These are phyloP conservation scores for Epinotia nisella DNA, from an alignment of 2,888 invertebrate species.

Conservation along the genomic window DNA sequence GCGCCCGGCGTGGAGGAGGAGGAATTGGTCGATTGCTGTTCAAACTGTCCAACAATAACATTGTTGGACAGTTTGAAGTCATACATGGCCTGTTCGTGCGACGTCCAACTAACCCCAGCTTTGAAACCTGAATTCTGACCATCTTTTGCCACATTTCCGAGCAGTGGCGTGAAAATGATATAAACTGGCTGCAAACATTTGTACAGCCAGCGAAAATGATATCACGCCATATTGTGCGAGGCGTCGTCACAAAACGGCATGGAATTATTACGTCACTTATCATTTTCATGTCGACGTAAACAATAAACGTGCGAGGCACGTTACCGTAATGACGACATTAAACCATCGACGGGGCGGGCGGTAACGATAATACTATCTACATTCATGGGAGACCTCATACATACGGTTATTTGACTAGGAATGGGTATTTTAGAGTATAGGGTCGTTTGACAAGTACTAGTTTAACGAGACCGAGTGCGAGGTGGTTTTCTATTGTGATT, in stretches of 20 bases:
- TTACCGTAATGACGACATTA: slow-evolving; percentile 31
- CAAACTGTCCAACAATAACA: no score
- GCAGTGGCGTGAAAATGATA: no score
- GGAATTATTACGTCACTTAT: slow-evolving; percentile 25
- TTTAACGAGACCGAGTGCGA: not conserved
- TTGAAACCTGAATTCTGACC: no score
- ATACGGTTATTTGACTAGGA: not conserved
- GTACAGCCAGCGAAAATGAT: slow-evolving; percentile 11
- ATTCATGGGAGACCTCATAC: slow-evolving; percentile 11
- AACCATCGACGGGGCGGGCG: slow-evolving; percentile 20
- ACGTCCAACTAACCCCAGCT: no score
- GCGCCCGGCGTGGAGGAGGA: no score
- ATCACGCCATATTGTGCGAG: slow-evolving; percentile 14
- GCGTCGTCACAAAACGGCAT: slow-evolving; percentile 17
- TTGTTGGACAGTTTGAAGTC: no score
- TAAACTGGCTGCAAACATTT: slow-evolving; percentile 13
- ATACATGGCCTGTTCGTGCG: no score
- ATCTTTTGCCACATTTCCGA: no score
- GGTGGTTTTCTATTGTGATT: no score
- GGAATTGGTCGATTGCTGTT: no score
- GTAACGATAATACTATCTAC: slow-evolving; percentile 29
- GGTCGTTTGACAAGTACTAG: not conserved
- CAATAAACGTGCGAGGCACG: slow-evolving; percentile 26
- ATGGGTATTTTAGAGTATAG: not conserved
- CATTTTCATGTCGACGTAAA: slow-evolving; percentile 34